Percentiles rank a stretch among this genome's conserved stretches.
These are phyloP conservation scores for Schlechtendalia chinensis DNA, from an alignment of 1,140 invertebrate species.

Conservation along the genomic window DNA sequence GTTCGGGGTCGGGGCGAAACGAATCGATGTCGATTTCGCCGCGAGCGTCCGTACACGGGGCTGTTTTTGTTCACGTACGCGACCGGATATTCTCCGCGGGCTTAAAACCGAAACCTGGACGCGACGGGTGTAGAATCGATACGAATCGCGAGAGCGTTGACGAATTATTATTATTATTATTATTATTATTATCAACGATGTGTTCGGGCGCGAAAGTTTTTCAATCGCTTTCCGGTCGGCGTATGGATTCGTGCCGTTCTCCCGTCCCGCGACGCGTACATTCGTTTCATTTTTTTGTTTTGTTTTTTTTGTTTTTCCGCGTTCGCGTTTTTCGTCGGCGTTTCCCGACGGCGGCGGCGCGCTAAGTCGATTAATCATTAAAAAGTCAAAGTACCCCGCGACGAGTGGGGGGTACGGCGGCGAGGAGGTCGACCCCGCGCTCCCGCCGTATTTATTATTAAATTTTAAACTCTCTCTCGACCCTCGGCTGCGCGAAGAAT, in stretches of 20 bases:
- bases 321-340: not conserved
- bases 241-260: not conserved
- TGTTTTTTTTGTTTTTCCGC: not conserved
- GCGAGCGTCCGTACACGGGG: too few species aligned
- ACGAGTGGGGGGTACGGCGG: not conserved
- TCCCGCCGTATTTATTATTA: conserved; percentile 46
- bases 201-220: not conserved
- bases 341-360: not conserved
- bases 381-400: conserved; percentile 31
- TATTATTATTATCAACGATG: too few species aligned
- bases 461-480: conserved; percentile 46
- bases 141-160: not conserved
- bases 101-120: too few species aligned
- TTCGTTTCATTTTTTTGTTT: too few species aligned
- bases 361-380: conserved; percentile 44
- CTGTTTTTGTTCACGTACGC: too few species aligned
- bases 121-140: not conserved
- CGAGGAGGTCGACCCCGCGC: conserved; percentile 27
- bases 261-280: too few species aligned
- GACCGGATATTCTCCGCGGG: too few species aligned
- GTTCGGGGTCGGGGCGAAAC: too few species aligned
- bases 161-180: conserved; percentile 14
- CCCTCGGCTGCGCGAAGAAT: conserved; percentile 21
- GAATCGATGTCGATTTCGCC: too few species aligned
- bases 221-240: conserved; percentile 6